These are phyloP conservation scores for Synodontis membranacea DNA, from an alignment of 2,113 vertebrate species.

Conservation along the genomic window DNA sequence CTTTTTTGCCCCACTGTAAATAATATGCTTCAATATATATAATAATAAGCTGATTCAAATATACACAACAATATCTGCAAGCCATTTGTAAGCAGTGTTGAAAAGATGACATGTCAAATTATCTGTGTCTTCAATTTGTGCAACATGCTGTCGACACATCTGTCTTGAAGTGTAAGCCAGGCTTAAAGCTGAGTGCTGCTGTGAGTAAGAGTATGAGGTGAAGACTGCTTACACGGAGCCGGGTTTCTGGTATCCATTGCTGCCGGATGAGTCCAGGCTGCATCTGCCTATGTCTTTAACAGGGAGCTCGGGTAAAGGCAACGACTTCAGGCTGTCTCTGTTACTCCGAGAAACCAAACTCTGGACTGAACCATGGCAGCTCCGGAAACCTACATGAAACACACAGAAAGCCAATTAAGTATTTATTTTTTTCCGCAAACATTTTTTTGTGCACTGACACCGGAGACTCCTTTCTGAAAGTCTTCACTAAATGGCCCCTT, in stretches of 20 bases:
- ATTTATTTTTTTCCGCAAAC: too few species aligned
- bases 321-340: conserved; percentile 76
- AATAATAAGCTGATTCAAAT: neutral
- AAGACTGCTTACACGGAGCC: conserved; percentile 85
- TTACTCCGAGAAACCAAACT: conserved; percentile 84
- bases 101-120: neutral
- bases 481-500: neutral
- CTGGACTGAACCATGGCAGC: conserved; percentile 88
- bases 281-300: conserved; percentile 76
- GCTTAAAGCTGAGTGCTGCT: neutral
- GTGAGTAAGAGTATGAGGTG: neutral
- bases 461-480: neutral
- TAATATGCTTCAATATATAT: neutral
- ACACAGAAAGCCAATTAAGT: neutral
- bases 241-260: conserved; percentile 92
- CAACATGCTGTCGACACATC: neutral
- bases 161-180: neutral
- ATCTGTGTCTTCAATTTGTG: neutral
- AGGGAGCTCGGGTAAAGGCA: conserved; percentile 78
- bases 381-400: conserved; percentile 81
- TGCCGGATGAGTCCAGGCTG: conserved; percentile 76
- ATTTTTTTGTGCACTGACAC: neutral
- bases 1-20: too few species aligned
- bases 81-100: neutral
- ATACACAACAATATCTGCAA: neutral